Evolutionary conservation across 2,888 invertebrate species (phyloP).

Genomic region (Andrena marginata): DNA sequence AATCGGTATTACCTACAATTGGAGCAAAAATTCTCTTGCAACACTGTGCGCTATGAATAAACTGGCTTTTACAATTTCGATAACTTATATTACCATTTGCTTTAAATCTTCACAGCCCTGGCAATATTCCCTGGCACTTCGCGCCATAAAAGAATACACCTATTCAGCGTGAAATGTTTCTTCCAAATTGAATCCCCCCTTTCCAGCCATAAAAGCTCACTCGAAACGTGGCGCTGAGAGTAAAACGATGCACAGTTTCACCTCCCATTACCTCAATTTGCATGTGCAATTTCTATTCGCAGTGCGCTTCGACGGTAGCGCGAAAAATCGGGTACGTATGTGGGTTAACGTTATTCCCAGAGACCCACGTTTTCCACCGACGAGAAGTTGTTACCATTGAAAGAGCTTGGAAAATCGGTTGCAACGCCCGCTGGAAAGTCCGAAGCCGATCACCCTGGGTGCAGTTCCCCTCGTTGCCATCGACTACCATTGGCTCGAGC

Average conservation of each 20-base stretch:
- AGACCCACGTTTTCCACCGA: background rate
- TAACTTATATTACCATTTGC: background rate
- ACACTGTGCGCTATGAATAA: background rate
- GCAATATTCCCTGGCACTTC: background rate
- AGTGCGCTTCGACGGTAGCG: background rate
- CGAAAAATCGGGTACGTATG: slow-evolving; percentile 9
- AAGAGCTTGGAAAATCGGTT: background rate
- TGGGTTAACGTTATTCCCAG: slow-evolving; percentile 10
- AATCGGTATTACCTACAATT: slow-evolving; percentile 13
- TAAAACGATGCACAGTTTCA: slow-evolving; percentile 1
- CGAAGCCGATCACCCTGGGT: background rate
- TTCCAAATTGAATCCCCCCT: slow-evolving; percentile 21
- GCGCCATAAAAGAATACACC: background rate
- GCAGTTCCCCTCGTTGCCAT: background rate
- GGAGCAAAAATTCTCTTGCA: background rate
- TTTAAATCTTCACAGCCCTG: background rate
- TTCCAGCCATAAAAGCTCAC: background rate
- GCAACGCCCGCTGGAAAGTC: background rate
- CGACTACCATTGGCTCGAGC: background rate
- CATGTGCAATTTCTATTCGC: background rate
- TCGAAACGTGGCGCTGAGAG: background rate
- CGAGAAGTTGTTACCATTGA: background rate
- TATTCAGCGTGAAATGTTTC: background rate
- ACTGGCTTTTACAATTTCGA: background rate
- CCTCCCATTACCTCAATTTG: background rate